Percentiles rank a stretch among this genome's conserved stretches.
Conservation (phyloP, 2,888 invertebrate genomes). For the Itoplectis maculator region DNA sequence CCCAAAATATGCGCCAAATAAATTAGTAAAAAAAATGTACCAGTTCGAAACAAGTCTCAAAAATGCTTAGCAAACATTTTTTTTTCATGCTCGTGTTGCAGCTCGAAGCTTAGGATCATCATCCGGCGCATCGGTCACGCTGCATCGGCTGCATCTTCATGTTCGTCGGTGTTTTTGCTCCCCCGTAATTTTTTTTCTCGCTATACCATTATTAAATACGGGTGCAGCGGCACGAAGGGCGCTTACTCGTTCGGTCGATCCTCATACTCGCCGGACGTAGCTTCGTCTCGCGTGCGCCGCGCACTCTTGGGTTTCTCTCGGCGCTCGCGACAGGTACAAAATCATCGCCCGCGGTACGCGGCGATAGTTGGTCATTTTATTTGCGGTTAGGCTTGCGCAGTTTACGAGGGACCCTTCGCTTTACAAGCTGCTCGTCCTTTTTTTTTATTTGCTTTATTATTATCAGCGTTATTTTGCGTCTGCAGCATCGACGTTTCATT, state of each 20-base stretch:
- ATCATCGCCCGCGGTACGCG: slow-evolving; percentile 48
- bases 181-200: slow-evolving; percentile 64
- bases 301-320: slow-evolving; percentile 48
- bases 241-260: slow-evolving; percentile 15
- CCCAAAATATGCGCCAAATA: too few species aligned
- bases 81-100: slow-evolving; percentile 17
- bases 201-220: slow-evolving; percentile 78
- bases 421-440: slow-evolving; percentile 33
- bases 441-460: slow-evolving; percentile 23
- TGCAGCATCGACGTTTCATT: slow-evolving; percentile 42
- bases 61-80: background rate
- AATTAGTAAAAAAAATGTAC: too few species aligned
- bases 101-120: background rate
- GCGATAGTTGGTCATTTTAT: background rate
- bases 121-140: slow-evolving; percentile 40
- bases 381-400: slow-evolving; percentile 28
- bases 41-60: too few species aligned
- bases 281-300: slow-evolving; percentile 64
- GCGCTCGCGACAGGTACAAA: slow-evolving; percentile 63
- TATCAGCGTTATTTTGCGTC: slow-evolving; percentile 25
- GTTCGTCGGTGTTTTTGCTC: slow-evolving; percentile 50
- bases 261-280: slow-evolving; percentile 65
- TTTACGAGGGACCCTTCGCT: slow-evolving; percentile 44
- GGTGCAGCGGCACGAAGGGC: slow-evolving; percentile 72
- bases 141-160: slow-evolving; percentile 53